Evolutionary conservation across 2,797 vertebrate species (phyloP), one percentile per base, ranked within the genome.

Genomic region (Sparus aurata): DNA sequence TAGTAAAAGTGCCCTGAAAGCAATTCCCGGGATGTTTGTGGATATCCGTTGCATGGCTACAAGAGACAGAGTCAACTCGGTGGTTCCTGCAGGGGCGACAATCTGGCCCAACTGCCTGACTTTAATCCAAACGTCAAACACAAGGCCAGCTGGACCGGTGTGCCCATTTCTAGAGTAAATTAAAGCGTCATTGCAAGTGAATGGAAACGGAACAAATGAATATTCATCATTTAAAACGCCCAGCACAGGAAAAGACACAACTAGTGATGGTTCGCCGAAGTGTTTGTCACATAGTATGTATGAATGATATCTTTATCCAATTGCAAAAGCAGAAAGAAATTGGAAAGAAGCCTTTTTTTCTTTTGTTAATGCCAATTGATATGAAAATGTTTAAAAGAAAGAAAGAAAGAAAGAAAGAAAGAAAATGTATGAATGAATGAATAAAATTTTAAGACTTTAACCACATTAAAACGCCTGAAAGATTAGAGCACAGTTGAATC

Each of bases 71-170:
- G 80, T 82, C 75, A 79, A 86, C 82, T 18, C 54, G 1, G 22
- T 27, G 74, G 54, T 62, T 73, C 71, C 75, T 77, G 82, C 72
- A 53, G 81, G 67, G 38, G 82, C 62, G 11, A 75, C 66, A 75
- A 23, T 69, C 38, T 16, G 62, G 75, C 67, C 73, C 25, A 69
- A 34, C 49, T 46, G 54, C 58, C 67, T 18, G 38, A 72, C 63
- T 72, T 73, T 85, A 88, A 90, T 86, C 89, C 83, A 69, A 43
- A 84, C 75, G 18, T 62, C 83, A 84, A 87, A 90, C 78, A 81
- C 62, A 13, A 50, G 18, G 23, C 68, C 85, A 86, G 85, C 90
- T 89, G 80, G 82, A 69, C 17, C 70, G n/a, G 7, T 58, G 78
- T 41, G 60, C 20, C 55, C 38, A 30, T 70, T 80, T 66, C 61